Evolutionary conservation across 1,140 invertebrate species (phyloP).

Genomic region (Cotesia chilonis): DNA sequence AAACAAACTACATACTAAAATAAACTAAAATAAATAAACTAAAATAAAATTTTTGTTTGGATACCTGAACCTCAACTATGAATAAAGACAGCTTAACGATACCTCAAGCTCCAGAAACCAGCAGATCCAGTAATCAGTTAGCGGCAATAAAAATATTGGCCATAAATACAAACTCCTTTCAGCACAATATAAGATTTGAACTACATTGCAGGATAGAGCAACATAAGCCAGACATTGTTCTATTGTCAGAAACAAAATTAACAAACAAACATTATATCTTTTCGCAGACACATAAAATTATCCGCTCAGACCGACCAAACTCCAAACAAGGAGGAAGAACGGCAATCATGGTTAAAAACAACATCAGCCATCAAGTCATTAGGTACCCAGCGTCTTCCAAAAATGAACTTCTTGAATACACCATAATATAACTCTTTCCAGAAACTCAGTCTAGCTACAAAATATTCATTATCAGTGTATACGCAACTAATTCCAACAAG

Average conservation of each 20-base stretch:
- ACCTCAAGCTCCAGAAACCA: too few relatives aligned
- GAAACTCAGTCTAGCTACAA: background rate
- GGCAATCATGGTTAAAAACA: conserved; percentile 6
- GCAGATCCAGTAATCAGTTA: too few relatives aligned
- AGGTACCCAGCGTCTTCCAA: background rate
- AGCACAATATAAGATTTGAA: too few relatives aligned
- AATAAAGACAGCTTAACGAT: too few relatives aligned
- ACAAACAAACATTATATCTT: background rate
- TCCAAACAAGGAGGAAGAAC: conserved; percentile 3
- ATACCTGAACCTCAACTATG: too few relatives aligned
- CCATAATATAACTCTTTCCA: conserved; percentile 44
- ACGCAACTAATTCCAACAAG: conserved; percentile 1
- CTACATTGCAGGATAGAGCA: background rate
- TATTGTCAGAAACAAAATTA: conserved; percentile 25
- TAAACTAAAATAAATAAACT: too few relatives aligned
- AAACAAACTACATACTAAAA: background rate
- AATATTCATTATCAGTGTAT: conserved; percentile 7
- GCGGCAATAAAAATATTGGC: too few relatives aligned
- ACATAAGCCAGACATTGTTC: conserved; percentile 1
- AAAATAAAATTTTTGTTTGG: too few relatives aligned
- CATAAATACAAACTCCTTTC: too few relatives aligned
- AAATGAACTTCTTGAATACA: conserved; percentile 41
- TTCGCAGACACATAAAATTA: background rate
- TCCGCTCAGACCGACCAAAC: conserved; percentile 12
- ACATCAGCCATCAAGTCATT: background rate